These are phyloP conservation scores for Bicyclus anynana DNA, from an alignment of 1,140 invertebrate species.

Conservation along the genomic window DNA sequence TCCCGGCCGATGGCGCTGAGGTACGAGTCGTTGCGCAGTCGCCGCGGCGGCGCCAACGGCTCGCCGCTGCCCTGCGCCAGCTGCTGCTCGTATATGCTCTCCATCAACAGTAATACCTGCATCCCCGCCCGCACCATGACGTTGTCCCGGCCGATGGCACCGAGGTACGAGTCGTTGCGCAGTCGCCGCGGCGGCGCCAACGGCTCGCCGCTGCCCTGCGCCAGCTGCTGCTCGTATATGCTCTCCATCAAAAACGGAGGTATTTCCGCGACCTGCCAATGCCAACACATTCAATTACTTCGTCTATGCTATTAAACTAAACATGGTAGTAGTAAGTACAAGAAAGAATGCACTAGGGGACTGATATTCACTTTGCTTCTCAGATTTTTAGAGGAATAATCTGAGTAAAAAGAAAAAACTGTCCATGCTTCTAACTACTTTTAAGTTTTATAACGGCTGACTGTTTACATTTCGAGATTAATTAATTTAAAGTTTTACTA, in stretches of 20 bases:
- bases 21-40: conserved; percentile 90
- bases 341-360: no score
- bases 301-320: no score
- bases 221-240: conserved; percentile 48
- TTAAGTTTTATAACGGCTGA: neutral
- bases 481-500: conserved; percentile 32
- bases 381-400: no score
- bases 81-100: conserved; percentile 72
- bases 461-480: neutral
- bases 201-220: conserved; percentile 70
- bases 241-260: conserved; percentile 92
- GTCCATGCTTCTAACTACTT: no score
- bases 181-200: conserved; percentile 80
- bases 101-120: conserved; percentile 85
- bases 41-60: conserved; percentile 78
- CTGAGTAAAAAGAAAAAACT: no score
- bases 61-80: conserved; percentile 60
- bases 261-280: conserved; percentile 80
- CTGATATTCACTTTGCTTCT: no score
- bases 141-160: conserved; percentile 88
- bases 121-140: conserved; percentile 87
- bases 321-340: no score
- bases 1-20: conserved; percentile 88
- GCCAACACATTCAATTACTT: neutral
- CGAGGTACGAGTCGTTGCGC: conserved; percentile 89